Base-by-base conservation (phyloP, 2,797 vertebrate species). In the Anguilla obscura region DNA sequence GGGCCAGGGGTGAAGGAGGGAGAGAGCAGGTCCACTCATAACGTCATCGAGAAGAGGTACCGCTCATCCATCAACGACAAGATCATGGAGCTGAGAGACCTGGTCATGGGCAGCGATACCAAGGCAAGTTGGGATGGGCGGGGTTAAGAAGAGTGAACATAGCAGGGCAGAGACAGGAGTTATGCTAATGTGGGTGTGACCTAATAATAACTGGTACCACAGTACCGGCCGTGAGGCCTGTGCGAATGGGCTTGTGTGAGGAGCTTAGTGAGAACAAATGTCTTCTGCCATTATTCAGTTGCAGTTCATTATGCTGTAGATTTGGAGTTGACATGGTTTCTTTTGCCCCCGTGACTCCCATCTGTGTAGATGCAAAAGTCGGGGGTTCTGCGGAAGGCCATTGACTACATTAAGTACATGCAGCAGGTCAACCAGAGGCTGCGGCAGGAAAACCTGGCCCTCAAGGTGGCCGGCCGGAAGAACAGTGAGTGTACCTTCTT, bases 41-140 rank as follows among this genome's bases (percentile, higher is more conserved):
- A 99, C 93, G 97, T 99, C 92, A 99, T 99, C 8, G 99, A 99
- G 95, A 99, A 99, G 94, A 95, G 99, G 4, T 99, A 99, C 89
- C 95, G 99, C 0, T 99, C 98, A 0, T 99, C 98, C 89, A 99
- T 99, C 93, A 99, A 99, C 7, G 99, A 99, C 93, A 99, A 99
- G 94, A 99, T 99, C 87, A 93, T 99, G 48, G 98, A 99, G 92
- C 95, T 99, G 88, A 97, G 98, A 86, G 98, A 99, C 92, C 95
- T 99, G 69, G 98, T 99, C 87, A 98, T 99, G 97, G 98, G 98
- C 33, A 98, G 94, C 1, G 98, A 99, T 52, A 96, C 98, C 24
- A 99, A 99, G 97, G 98, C 99, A 84, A 84, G 95, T 54, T 12
- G 1, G 24, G 63, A 54, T 33, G 33, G 27, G 69, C 18, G 27